Evolutionary conservation across 1,140 invertebrate genomes (phyloP), one percentile per base, ranked within the genome.

Genomic region (Eulimnadia texana): DNA sequence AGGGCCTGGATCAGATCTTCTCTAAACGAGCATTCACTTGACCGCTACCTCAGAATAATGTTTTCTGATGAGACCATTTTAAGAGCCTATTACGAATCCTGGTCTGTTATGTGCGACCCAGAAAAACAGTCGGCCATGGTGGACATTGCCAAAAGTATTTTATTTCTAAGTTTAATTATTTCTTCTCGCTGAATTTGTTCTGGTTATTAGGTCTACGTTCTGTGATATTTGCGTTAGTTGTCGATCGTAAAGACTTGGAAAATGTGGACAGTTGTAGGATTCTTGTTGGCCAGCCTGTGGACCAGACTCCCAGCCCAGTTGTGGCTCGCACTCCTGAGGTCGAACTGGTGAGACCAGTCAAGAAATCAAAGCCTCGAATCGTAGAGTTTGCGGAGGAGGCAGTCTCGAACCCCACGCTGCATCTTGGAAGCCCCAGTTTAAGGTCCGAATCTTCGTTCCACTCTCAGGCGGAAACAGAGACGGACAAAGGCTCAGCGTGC

Each of bases 151-250:
- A 84, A 86, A 76, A 88, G 87, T 89, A 72, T 49, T 6, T 22
- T 23, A n/a, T 16, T 3, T 50, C 19, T 64, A 56, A 33, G n/a
- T 53, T 58, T 66, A 23, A 57, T 56, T 63, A 27, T 6, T 59
- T 50, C 24, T n/a, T 27, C n/a, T 50, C 6, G 42, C 20, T 50
- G 13, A 42, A 28, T 63, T 61, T 57, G 67, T 66, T 66, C 66
- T 67, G 62, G 68, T 76, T 64, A 68, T 2, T 28, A 89, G 88
- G 88, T 62, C 76, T 93, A 68, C 83, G 82, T 63, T 84, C 87
- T 47, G 85, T 94, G 70, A 77, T 93, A 65, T 95, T 95, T 77
- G 91, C 91, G 24, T 84, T 94, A 68, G 87, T 82, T 68, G 87
- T 93, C 66, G 90, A 94, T 72, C 88, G 87, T 74, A 73, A 81